A percentile compares a stretch with the other conserved stretches of the same genome.
phyloP scores from a whole-genome alignment of 2,888 invertebrate genomes.

The Acanthoscelides obtectus region DNA sequence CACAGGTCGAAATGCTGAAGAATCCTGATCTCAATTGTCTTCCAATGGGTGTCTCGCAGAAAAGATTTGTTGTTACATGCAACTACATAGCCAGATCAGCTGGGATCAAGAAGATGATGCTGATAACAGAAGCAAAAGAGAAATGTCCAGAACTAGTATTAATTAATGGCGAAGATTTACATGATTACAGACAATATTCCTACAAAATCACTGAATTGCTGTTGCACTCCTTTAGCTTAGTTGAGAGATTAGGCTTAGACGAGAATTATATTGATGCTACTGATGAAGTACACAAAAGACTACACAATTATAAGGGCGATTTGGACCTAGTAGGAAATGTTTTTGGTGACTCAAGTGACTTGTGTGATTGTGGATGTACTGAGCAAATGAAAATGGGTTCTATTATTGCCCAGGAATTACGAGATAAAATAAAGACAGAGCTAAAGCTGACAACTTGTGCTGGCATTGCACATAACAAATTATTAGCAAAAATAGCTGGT shows the following conservation, averaged over 20 bases:
- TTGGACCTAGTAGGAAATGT: slow-evolving; percentile 50
- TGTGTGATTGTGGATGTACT: slow-evolving; percentile 73
- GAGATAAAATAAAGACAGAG: slow-evolving; percentile 62
- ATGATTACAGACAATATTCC: slow-evolving; percentile 74
- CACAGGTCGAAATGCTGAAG: slow-evolving; percentile 77
- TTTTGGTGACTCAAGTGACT: slow-evolving; percentile 50
- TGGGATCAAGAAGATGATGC: slow-evolving; percentile 76
- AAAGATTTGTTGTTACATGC: slow-evolving; percentile 77
- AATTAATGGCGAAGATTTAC: slow-evolving; percentile 79
- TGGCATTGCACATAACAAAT: slow-evolving; percentile 79
- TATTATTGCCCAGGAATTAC: slow-evolving; percentile 71
- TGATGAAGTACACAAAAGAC: slow-evolving; percentile 55
- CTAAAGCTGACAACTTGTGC: slow-evolving; percentile 76
- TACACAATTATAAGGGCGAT: slow-evolving; percentile 29
- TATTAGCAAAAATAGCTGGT: slow-evolving; percentile 74
- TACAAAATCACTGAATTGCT: slow-evolving; percentile 69
- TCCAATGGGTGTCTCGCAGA: slow-evolving; percentile 79
- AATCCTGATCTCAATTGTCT: slow-evolving; percentile 62
- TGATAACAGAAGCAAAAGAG: slow-evolving; percentile 66
- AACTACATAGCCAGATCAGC: slow-evolving; percentile 75
- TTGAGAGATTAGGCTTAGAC: slow-evolving; percentile 80
- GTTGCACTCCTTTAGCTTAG: slow-evolving; percentile 65
- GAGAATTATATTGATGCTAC: slow-evolving; percentile 83
- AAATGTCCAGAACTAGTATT: slow-evolving; percentile 71
- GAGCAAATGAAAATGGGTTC: slow-evolving; percentile 65